Evolutionary conservation across 2,797 vertebrate species (phyloP).

Genomic region (Pseudocheirus occidentalis): DNA sequence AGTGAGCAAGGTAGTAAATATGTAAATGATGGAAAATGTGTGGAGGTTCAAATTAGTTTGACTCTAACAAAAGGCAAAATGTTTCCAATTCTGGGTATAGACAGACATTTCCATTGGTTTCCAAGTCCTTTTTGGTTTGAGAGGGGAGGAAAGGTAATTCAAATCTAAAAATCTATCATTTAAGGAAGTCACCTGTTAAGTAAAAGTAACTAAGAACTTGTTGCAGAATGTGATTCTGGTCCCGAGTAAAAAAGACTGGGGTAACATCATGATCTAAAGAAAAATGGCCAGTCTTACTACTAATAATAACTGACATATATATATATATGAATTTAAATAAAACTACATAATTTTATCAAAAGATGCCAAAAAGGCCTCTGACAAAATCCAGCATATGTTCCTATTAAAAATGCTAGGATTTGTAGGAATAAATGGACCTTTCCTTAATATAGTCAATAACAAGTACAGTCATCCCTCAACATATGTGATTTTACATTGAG

Average conservation of each 20-base stretch:
- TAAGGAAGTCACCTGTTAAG: neutral
- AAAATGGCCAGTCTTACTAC: neutral
- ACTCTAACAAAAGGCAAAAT: neutral
- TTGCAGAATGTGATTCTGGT: neutral
- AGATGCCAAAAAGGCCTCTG: neutral
- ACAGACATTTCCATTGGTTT: neutral
- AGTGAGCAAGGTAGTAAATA: neutral
- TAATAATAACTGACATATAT: too few species aligned
- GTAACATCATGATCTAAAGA: neutral
- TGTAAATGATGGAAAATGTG: neutral
- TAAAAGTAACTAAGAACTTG: neutral
- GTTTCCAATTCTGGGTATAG: neutral
- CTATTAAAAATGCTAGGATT: too few species aligned
- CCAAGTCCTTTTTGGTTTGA: neutral
- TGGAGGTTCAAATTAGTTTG: neutral
- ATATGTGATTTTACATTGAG: too few species aligned
- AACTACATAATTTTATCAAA: neutral
- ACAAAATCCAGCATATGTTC: too few species aligned
- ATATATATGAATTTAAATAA: neutral
- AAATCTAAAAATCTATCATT: neutral
- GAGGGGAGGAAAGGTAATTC: neutral
- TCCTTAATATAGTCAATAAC: too few species aligned
- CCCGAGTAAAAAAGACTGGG: neutral
- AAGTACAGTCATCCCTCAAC: too few species aligned
- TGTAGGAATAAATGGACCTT: too few species aligned